These are phyloP conservation scores for Idris sp. DNA, from an alignment of 1,140 invertebrate species.

Conservation along the genomic window DNA sequence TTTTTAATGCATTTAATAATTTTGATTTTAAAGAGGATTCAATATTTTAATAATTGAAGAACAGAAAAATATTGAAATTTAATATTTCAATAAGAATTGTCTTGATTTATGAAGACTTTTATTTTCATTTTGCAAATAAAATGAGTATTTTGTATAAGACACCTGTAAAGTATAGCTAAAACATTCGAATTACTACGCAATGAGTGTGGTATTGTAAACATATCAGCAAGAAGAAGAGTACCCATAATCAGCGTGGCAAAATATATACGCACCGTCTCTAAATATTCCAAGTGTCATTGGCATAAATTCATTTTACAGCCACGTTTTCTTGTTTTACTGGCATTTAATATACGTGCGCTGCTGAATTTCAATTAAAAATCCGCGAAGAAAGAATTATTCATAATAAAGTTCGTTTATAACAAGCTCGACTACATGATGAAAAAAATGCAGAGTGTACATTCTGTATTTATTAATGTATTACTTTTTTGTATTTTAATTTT, in stretches of 20 bases:
- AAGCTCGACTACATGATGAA: too few relatives aligned
- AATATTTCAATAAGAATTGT: too few relatives aligned
- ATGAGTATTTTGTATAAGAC: conserved; percentile 25
- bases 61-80: too few relatives aligned
- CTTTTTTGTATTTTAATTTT: too few relatives aligned
- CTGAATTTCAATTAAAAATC: conserved; percentile 39
- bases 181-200: conserved; percentile 42
- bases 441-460: too few relatives aligned
- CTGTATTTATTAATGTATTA: too few relatives aligned
- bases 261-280: conserved; percentile 13
- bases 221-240: conserved; percentile 19
- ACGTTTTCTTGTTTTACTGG: conserved; percentile 33
- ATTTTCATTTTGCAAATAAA: not conserved
- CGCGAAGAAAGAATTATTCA: conserved; percentile 15
- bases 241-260: conserved; percentile 25
- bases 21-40: too few relatives aligned
- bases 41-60: too few relatives aligned
- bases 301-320: conserved; percentile 44
- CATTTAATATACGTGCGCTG: conserved; percentile 21
- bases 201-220: conserved; percentile 35
- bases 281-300: conserved; percentile 47
- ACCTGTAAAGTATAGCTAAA: conserved; percentile 28
- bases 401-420: too few relatives aligned
- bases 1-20: too few relatives aligned
- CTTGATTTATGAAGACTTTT: too few relatives aligned